Base-by-base conservation (phyloP, 1,140 invertebrate genomes). In the Drosophila takahashii region DNA sequence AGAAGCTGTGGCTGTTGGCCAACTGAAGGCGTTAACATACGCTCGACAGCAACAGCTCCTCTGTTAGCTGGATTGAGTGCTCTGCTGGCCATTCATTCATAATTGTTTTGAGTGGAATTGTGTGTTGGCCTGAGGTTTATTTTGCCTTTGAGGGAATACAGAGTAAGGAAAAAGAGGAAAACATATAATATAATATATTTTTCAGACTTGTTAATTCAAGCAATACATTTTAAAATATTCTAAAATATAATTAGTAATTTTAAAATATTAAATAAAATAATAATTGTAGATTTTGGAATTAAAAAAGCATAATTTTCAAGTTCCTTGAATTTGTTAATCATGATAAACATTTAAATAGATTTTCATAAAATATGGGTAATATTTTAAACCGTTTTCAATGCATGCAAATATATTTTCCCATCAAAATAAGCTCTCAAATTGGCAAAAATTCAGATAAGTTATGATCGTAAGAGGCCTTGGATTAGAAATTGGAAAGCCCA, bases 31-130 rank as follows among this genome's bases (percentile, higher is more conserved):
- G 13, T 39, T 75, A 77, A 58, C 61, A 83, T 73, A 13, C 34
- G 51, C 50, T 47, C 66, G 60, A 59, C 80, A 84, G 67, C 42
- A 66, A 77, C 73, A 76, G 73, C 73, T 76, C 65, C 69, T 67
- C 71, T 75, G 79, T 77, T 66, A 86, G 71, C 50, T 75, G 37
- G 44, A 18, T 39, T 71, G 71, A 73, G 71, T 16, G 69, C 52
- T 54, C 39, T 60, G 3, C 36, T 39, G 44, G 44, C 62, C 70
- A 54, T 86, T 87, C 83, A 87, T 87, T 87, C 83, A 87, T 87
- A 87, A 87, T 89, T 87, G 80, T 79, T 79, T 72, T 58, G 84
- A 87, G 79, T 87, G 79, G 15, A 72, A 72, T 66, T 61, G 37
- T 34, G 18, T 45, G 48, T 44, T 53, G 36, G 56, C 50, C 34